Conservation (phyloP, 2,797 vertebrate species). For the Syngnathus rostellatus region DNA sequence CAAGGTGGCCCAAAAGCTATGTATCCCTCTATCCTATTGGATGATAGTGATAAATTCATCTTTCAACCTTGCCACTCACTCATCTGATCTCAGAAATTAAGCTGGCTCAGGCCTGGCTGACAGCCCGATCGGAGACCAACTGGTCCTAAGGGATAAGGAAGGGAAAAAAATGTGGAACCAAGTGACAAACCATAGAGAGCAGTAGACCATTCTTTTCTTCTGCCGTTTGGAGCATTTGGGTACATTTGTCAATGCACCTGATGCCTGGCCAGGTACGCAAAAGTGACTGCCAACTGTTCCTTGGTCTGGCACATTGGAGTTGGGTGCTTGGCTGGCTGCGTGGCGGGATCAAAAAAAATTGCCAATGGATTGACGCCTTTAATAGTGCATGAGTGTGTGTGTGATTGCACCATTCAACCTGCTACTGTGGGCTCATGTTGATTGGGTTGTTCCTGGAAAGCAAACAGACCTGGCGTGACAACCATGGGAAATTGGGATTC, state of each 20-base stretch:
- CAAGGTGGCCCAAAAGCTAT: too few relatives aligned
- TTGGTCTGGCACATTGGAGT: conserved; percentile 29
- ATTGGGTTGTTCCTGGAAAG: not conserved
- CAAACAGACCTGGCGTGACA: conserved; percentile 12
- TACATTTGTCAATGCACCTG: conserved; percentile 17
- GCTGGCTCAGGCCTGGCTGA: too few relatives aligned
- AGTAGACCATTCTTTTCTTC: conserved; percentile 10
- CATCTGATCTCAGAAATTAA: too few relatives aligned
- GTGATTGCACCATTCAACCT: conserved; percentile 20
- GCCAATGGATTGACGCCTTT: conserved; percentile 49
- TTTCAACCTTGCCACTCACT: too few relatives aligned
- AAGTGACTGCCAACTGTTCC: conserved; percentile 54
- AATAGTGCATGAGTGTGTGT: conserved; percentile 33
- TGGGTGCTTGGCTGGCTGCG: conserved; percentile 24
- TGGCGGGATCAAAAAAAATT: conserved; percentile 31
- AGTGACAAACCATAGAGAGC: conserved; percentile 36
- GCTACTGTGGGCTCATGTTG: conserved; percentile 29
- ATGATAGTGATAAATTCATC: too few relatives aligned
- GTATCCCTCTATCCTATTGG: too few relatives aligned
- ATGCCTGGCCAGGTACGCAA: conserved; percentile 51
- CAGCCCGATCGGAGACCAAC: too few relatives aligned
- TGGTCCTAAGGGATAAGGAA: too few relatives aligned
- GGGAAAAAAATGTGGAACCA: conserved; percentile 7
- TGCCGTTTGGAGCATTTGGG: conserved; percentile 41
- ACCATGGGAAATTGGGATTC: conserved; percentile 8